phyloP scores from a whole-genome alignment of 2,888 invertebrate species.

The Rhagophthalmus giganteus region DNA sequence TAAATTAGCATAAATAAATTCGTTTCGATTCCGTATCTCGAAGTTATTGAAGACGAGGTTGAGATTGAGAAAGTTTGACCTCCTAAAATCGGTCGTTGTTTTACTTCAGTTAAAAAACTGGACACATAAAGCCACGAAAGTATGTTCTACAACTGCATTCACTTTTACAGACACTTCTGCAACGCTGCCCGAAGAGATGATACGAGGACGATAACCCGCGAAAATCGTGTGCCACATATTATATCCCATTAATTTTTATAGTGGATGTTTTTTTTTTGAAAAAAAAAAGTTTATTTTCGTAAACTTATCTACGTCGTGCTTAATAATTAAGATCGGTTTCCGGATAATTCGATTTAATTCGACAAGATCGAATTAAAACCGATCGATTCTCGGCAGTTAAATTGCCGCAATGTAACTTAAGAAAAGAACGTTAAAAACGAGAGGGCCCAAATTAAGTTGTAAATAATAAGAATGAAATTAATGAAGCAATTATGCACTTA shows the following conservation, averaged over 20 bases:
- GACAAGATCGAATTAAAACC: too few species aligned
- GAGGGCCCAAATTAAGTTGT: constrained; percentile 24
- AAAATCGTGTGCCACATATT: background rate
- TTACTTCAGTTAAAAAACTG: constrained; percentile 42
- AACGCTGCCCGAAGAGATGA: constrained; percentile 1
- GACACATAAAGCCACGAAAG: constrained; percentile 46
- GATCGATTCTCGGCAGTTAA: too few species aligned
- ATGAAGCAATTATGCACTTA: constrained; percentile 39
- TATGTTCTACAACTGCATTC: constrained; percentile 37
- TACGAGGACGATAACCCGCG: background rate
- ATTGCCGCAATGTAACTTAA: background rate
- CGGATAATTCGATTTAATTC: too few species aligned
- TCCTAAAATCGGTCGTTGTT: constrained; percentile 43
- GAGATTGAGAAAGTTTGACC: constrained; percentile 46
- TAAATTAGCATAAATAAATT: constrained; percentile 17
- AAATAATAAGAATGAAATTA: constrained; percentile 32
- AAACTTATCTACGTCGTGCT: too few species aligned
- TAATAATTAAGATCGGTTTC: too few species aligned
- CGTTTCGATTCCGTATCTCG: constrained; percentile 3
- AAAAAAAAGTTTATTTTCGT: background rate
- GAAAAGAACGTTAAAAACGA: background rate
- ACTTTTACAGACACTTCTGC: constrained; percentile 25
- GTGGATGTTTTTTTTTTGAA: background rate
- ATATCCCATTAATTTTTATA: too few species aligned
- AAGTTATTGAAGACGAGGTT: constrained; percentile 25